Evolutionary conservation across 1,140 invertebrate genomes (phyloP).

Genomic region (Drosophila orosa): DNA sequence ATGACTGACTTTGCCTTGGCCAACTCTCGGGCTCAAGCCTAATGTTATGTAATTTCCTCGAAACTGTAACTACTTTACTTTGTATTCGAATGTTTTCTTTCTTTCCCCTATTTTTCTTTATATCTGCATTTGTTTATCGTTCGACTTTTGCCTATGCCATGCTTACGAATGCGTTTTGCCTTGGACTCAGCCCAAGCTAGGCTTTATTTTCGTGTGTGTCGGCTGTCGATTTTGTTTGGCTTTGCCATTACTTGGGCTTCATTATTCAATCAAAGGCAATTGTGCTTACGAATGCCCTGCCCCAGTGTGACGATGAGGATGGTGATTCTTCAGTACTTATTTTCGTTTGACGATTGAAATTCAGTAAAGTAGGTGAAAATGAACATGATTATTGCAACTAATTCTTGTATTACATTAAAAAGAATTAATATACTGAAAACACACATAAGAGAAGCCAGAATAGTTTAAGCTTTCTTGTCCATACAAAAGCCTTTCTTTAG

Average conservation of each 20-base stretch:
- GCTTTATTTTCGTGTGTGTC: slow-evolving; percentile 29
- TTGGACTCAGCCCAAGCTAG: slow-evolving; percentile 34
- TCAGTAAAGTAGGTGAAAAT: background rate
- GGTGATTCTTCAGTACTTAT: slow-evolving; percentile 3
- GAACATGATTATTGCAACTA: background rate
- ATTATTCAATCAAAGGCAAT: slow-evolving; percentile 78
- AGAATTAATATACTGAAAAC: background rate
- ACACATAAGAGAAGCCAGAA: background rate
- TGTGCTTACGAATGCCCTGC: slow-evolving; percentile 41
- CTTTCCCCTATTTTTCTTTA: slow-evolving; percentile 39
- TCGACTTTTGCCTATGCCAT: slow-evolving; percentile 36
- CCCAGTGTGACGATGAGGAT: slow-evolving; percentile 22
- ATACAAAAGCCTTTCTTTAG: slow-evolving; percentile 3
- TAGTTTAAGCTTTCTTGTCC: background rate
- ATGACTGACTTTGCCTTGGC: slow-evolving; percentile 51
- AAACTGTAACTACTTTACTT: slow-evolving; percentile 69
- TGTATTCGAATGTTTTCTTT: slow-evolving; percentile 50
- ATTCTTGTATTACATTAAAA: background rate
- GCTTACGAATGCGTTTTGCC: slow-evolving; percentile 56
- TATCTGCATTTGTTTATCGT: slow-evolving; percentile 53
- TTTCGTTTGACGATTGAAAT: background rate
- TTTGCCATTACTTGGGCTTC: slow-evolving; percentile 68
- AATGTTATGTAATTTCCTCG: slow-evolving; percentile 75
- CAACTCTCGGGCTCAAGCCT: slow-evolving; percentile 38
- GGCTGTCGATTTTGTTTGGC: slow-evolving; percentile 56